Evolutionary conservation across 2,797 vertebrate species (phyloP).

Genomic region (Vultur gryphus): DNA sequence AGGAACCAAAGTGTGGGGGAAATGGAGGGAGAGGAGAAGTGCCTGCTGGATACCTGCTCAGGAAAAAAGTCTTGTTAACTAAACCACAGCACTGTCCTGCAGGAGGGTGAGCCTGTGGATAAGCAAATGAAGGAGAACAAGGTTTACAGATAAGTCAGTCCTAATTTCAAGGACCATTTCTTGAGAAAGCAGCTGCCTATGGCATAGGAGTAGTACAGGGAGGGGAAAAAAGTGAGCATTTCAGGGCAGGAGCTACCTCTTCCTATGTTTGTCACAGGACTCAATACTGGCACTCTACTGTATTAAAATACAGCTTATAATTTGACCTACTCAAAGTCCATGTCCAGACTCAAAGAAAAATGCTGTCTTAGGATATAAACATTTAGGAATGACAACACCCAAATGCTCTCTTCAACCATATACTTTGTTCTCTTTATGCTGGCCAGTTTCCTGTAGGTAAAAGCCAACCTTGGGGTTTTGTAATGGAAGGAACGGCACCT

Average conservation of each 20-base stretch:
- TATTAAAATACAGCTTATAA: neutral
- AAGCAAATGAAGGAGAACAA: neutral
- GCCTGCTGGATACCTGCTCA: neutral
- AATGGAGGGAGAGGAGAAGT: neutral
- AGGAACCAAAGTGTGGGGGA: neutral
- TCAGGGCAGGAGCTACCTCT: neutral
- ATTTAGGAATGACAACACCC: neutral
- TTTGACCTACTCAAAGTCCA: neutral
- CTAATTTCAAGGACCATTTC: neutral
- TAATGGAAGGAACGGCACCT: neutral
- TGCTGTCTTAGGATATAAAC: neutral
- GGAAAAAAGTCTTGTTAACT: neutral
- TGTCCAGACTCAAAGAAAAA: neutral
- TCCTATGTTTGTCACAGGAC: neutral
- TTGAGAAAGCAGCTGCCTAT: neutral
- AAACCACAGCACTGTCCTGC: neutral
- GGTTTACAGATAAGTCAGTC: neutral
- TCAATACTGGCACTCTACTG: neutral
- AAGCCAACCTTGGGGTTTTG: neutral
- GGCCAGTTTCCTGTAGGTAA: neutral
- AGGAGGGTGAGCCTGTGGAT: neutral
- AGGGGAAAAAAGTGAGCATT: neutral
- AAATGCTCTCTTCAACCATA: neutral
- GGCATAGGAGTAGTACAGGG: accelerated
- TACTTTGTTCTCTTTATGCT: neutral